phyloP scores from a whole-genome alignment of 2,797 vertebrate genomes.

The Cercopithecus hamlyni region DNA sequence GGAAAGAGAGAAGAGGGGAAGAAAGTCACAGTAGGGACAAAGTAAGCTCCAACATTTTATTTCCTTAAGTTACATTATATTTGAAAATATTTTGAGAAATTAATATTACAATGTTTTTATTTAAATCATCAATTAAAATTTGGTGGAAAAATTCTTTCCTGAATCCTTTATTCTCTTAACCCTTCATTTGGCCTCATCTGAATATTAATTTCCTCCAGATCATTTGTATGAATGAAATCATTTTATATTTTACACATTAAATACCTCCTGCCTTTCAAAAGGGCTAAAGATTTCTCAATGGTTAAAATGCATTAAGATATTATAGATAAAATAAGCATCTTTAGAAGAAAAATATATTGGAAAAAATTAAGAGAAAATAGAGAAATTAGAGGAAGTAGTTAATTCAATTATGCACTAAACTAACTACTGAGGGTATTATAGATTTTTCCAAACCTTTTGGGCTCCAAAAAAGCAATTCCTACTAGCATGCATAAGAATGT shows the following conservation, averaged over 20 bases:
- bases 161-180: not conserved
- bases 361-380: not conserved
- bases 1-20: not conserved
- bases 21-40: not conserved
- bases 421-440: not conserved
- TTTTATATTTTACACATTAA: slow-evolving; percentile 50
- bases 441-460: not conserved
- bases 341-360: not conserved
- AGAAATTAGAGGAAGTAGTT: not conserved
- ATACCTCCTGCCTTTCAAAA: not conserved
- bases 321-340: not conserved
- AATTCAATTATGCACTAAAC: not conserved
- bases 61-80: not conserved
- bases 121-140: slow-evolving; percentile 8
- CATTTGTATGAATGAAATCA: slow-evolving; percentile 19
- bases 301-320: not conserved
- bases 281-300: not conserved
- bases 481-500: not conserved
- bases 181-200: not conserved
- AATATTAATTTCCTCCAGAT: slow-evolving; percentile 2
- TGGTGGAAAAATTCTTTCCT: not conserved
- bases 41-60: not conserved
- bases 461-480: not conserved
- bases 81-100: not conserved
- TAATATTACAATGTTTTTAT: not conserved